Conservation (phyloP, 2,113 vertebrate species). For the Lasiurus cinereus region DNA sequence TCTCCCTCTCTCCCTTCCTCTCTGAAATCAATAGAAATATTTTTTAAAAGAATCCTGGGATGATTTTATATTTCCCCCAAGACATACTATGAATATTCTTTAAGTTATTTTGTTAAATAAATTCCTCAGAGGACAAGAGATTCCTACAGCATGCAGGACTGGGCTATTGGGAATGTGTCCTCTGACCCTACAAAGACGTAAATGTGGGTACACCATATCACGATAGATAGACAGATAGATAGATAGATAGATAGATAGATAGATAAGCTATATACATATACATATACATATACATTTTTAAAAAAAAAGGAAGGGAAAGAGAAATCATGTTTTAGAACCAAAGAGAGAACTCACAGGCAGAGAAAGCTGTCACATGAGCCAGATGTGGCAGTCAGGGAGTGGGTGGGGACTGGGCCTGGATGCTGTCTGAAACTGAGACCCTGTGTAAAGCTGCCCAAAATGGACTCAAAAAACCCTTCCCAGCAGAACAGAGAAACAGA, state of each 20-base stretch:
- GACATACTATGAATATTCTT: not conserved
- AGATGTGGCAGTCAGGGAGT: not conserved
- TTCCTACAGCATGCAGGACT: not conserved
- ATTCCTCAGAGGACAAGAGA: not conserved
- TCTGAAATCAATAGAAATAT: too few species aligned
- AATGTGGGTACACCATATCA: not conserved
- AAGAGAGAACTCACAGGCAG: not conserved
- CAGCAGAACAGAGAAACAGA: not conserved
- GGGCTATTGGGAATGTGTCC: not conserved
- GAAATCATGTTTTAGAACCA: not conserved
- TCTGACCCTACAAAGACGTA: not conserved
- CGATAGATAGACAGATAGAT: not conserved
- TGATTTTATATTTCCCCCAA: slow-evolving; percentile 1
- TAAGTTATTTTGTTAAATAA: not conserved
- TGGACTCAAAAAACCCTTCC: not conserved
- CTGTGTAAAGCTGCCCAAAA: not conserved
- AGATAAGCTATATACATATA: not conserved
- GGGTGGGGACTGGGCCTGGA: not conserved
- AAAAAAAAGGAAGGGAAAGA: not conserved
- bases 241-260: not conserved
- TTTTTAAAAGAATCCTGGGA: not conserved
- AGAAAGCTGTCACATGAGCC: not conserved
- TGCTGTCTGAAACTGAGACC: not conserved
- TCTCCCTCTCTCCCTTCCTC: too few species aligned
- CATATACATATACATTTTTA: too few species aligned